Percentiles rank a stretch among this genome's conserved stretches.
Evolutionary conservation across 53 echinoderm and acorn worm species (phyloP).

Genomic region (Patiria pectinifera): DNA sequence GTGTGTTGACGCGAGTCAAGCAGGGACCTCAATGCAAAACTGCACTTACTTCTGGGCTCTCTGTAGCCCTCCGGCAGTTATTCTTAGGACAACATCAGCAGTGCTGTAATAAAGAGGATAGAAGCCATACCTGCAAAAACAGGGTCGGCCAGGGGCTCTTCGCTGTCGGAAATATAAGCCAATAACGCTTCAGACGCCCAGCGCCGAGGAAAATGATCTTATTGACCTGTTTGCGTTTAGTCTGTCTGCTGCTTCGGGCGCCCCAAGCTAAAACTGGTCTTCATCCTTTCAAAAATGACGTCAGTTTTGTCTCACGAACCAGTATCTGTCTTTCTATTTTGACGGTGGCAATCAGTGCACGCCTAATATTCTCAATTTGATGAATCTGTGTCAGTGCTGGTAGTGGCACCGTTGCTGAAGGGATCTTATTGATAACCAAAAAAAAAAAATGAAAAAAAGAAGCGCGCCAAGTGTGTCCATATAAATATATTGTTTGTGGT

Average conservation of each 20-base stretch:
- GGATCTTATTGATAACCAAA: slow-evolving; percentile 10
- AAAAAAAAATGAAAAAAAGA: background rate
- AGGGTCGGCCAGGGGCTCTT: slow-evolving; percentile 9
- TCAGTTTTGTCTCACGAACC: slow-evolving; percentile 28
- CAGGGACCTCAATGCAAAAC: slow-evolving; percentile 36
- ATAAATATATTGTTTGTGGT: slow-evolving; percentile 33
- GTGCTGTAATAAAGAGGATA: slow-evolving; percentile 6
- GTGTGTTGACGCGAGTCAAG: slow-evolving; percentile 47
- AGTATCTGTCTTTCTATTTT: background rate
- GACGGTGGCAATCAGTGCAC: background rate
- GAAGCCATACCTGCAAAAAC: slow-evolving; percentile 35
- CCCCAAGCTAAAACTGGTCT: slow-evolving; percentile 32
- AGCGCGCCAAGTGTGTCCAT: background rate
- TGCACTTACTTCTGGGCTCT: background rate
- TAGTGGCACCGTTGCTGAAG: slow-evolving; percentile 22
- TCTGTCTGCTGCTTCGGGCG: slow-evolving; percentile 4
- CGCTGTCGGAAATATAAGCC: slow-evolving; percentile 59
- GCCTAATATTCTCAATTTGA: background rate
- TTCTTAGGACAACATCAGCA: slow-evolving; percentile 35
- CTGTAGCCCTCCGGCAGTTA: background rate
- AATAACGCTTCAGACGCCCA: slow-evolving; percentile 21
- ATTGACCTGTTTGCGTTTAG: slow-evolving; percentile 47
- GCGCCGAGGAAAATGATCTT: slow-evolving; percentile 18
- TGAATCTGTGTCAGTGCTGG: background rate
- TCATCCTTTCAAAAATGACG: slow-evolving; percentile 29